phyloP scores from a whole-genome alignment of 2,888 invertebrate species.

The Chrysodeixis includens region DNA sequence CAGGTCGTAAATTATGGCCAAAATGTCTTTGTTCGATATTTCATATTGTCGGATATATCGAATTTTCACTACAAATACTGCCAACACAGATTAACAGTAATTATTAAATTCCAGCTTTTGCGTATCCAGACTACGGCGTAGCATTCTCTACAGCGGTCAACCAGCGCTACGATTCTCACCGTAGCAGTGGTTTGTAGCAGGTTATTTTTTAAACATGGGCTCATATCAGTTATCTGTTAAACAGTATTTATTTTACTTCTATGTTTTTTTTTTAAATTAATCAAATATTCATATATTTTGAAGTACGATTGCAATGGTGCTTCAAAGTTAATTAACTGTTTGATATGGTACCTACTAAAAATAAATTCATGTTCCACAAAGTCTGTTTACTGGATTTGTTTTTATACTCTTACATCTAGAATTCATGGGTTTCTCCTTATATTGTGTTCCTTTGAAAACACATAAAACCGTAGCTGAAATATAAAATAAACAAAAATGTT shows the following conservation, averaged over 20 bases:
- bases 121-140: constrained; percentile 45
- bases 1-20: neutral
- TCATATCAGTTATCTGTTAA: neutral
- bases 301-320: too few species aligned
- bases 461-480: constrained; percentile 32
- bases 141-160: constrained; percentile 36
- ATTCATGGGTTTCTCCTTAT: constrained; percentile 9
- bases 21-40: neutral
- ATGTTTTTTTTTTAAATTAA: too few species aligned
- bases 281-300: too few species aligned
- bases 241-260: too few species aligned
- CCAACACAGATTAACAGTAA: neutral
- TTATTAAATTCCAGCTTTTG: neutral
- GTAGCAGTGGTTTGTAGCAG: constrained; percentile 30
- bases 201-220: neutral
- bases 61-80: neutral
- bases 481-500: constrained; percentile 55
- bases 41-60: neutral
- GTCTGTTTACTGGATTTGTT: neutral
- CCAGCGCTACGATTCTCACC: constrained; percentile 30
- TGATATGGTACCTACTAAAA: neutral
- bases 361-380: neutral
- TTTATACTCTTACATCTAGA: constrained; percentile 10
- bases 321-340: neutral
- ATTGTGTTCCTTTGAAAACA: neutral